Conservation (phyloP, 2,797 vertebrate genomes). For the Pseudochaenichthys georgianus region DNA sequence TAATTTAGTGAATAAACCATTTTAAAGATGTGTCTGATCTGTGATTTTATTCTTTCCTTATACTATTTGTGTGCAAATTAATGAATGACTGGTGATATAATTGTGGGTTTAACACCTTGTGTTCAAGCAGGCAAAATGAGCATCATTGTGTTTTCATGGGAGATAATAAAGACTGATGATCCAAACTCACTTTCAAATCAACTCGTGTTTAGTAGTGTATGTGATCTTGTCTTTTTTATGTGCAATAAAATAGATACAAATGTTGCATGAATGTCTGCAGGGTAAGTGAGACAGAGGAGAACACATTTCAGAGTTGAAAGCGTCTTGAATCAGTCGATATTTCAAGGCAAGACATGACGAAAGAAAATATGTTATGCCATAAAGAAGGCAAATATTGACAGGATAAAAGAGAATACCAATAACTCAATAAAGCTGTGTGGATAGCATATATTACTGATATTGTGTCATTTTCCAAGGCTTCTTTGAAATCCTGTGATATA, state of each 20-base stretch:
- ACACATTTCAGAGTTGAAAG: not conserved
- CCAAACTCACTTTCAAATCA: not conserved
- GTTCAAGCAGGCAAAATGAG: not conserved
- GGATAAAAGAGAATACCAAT: not conserved
- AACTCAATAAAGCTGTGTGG: not conserved
- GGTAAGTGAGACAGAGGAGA: not conserved
- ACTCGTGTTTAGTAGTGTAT: not conserved
- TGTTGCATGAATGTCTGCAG: not conserved
- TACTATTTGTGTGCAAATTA: too few species aligned
- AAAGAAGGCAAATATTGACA: not conserved
- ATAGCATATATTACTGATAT: not conserved
- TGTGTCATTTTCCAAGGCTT: not conserved
- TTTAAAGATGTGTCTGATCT: not conserved
- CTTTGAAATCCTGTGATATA: not conserved
- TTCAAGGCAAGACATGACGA: conserved; percentile 2
- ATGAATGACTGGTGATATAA: not conserved
- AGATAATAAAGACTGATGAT: conserved; percentile 29
- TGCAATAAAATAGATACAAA: too few species aligned
- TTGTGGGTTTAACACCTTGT: not conserved
- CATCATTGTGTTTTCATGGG: not conserved
- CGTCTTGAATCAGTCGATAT: not conserved
- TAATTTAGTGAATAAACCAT: not conserved
- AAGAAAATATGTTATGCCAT: not conserved
- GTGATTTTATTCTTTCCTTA: too few species aligned
- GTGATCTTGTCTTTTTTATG: not conserved